A percentile compares a stretch with the other conserved stretches of the same genome.
Conservation (phyloP, 2,113 vertebrate genomes). For the Perccottus glenii region DNA sequence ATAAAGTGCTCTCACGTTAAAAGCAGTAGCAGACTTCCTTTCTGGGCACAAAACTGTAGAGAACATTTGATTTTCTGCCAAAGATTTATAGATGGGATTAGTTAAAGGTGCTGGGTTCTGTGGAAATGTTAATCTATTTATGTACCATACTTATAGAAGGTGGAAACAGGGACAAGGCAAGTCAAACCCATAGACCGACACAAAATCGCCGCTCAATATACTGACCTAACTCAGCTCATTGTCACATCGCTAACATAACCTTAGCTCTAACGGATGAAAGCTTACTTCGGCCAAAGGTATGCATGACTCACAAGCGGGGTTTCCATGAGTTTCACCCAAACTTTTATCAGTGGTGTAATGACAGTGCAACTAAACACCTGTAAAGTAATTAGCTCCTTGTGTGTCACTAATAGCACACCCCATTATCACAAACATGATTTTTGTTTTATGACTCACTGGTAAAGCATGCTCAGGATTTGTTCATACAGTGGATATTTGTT, state of each 20-base stretch:
- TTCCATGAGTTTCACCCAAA: neutral
- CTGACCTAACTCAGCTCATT: no score
- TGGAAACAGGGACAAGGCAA: no score
- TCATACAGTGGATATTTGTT: neutral
- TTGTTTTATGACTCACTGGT: neutral
- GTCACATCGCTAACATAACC: no score
- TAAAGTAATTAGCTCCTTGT: neutral
- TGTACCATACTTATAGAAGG: no score
- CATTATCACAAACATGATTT: neutral
- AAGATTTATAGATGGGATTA: constrained; percentile 49
- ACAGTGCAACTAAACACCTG: no score
- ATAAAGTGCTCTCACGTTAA: constrained; percentile 39
- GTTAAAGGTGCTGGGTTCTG: constrained; percentile 32
- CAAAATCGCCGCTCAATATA: no score
- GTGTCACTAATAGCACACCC: neutral
- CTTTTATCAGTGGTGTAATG: neutral
- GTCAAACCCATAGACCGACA: no score
- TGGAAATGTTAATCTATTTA: constrained; percentile 32
- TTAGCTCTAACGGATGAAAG: neutral
- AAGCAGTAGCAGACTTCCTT: constrained; percentile 28
- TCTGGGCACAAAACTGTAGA: constrained; percentile 15
- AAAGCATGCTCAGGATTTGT: neutral
- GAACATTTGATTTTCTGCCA: constrained; percentile 39
- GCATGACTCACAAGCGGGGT: neutral
- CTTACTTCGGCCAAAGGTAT: neutral